These are phyloP conservation scores for Apostichopus leukothele DNA, from an alignment of 53 echinoderm and acorn worm species.

Conservation along the genomic window DNA sequence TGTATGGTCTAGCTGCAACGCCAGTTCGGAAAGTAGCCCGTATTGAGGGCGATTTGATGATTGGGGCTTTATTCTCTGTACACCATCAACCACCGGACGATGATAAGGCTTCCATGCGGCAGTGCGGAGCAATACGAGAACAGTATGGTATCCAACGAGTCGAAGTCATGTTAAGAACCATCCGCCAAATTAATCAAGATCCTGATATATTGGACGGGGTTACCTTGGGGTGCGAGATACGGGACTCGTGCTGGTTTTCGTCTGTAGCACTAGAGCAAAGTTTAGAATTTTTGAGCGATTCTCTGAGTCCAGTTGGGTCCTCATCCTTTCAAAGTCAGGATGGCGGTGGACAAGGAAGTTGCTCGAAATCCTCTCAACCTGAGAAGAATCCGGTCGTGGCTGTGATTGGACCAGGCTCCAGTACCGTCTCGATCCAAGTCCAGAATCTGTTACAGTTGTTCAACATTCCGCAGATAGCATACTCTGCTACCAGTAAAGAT, in stretches of 20 bases:
- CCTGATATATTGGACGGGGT: slow-evolving; percentile 68
- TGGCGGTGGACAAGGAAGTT: not conserved
- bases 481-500: slow-evolving; percentile 96
- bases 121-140: slow-evolving; percentile 82
- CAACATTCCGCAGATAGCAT: slow-evolving; percentile 91
- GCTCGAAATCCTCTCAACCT: not conserved
- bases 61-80: slow-evolving; percentile 94
- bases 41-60: slow-evolving; percentile 85
- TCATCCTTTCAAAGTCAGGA: too few species aligned
- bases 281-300: slow-evolving; percentile 84
- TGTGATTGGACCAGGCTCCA: slow-evolving; percentile 95
- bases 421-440: slow-evolving; percentile 89
- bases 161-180: slow-evolving; percentile 85
- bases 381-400: slow-evolving; percentile 76
- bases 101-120: slow-evolving; percentile 69
- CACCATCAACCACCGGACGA: slow-evolving; percentile 66
- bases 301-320: slow-evolving; percentile 21
- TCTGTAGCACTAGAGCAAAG: slow-evolving; percentile 95
- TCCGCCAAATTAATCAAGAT: slow-evolving; percentile 79
- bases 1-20: slow-evolving; percentile 34
- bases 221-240: slow-evolving; percentile 82
- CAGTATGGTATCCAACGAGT: slow-evolving; percentile 97
- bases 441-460: slow-evolving; percentile 95
- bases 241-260: slow-evolving; percentile 98
- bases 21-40: slow-evolving; percentile 76